Evolutionary conservation across 2,888 invertebrate species (phyloP).

Genomic region (Griposia aprilina): DNA sequence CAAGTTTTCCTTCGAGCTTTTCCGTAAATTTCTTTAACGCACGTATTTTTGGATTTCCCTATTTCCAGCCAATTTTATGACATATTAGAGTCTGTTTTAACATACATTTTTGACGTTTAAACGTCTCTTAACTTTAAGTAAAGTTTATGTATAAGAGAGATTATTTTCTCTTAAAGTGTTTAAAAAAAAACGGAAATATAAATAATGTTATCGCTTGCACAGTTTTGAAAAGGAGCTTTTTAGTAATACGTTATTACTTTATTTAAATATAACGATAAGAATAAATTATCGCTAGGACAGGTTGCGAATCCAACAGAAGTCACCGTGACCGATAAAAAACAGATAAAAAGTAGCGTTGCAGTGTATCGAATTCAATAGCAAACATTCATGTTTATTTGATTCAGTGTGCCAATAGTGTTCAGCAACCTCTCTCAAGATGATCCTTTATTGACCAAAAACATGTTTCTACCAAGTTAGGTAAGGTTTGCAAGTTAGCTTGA

Average conservation of each 20-base stretch:
- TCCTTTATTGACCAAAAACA: neutral
- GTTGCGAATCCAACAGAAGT: neutral
- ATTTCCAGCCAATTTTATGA: too few relatives aligned
- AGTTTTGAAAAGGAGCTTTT: neutral
- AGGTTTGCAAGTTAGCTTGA: too few relatives aligned
- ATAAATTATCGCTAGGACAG: slow-evolving; percentile 9
- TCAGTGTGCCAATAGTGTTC: slow-evolving; percentile 22
- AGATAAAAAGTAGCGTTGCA: slow-evolving; percentile 34
- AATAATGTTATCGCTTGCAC: neutral
- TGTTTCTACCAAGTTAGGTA: neutral
- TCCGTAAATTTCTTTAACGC: too few relatives aligned
- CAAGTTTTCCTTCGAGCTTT: too few relatives aligned
- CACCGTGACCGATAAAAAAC: slow-evolving; percentile 22
- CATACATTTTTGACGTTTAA: too few relatives aligned
- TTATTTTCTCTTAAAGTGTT: too few relatives aligned
- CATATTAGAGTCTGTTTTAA: too few relatives aligned
- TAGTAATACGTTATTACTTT: neutral
- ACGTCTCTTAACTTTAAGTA: too few relatives aligned
- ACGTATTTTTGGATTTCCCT: too few relatives aligned
- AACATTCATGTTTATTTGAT: slow-evolving; percentile 41
- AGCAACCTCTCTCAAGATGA: slow-evolving; percentile 33
- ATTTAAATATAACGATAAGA: neutral
- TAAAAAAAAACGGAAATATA: too few relatives aligned
- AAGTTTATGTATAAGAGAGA: too few relatives aligned
- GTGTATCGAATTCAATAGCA: slow-evolving; percentile 35